Conservation (phyloP, 37 sponge, comb jelly and placozoan species). For the Chondrosia reniformis region DNA sequence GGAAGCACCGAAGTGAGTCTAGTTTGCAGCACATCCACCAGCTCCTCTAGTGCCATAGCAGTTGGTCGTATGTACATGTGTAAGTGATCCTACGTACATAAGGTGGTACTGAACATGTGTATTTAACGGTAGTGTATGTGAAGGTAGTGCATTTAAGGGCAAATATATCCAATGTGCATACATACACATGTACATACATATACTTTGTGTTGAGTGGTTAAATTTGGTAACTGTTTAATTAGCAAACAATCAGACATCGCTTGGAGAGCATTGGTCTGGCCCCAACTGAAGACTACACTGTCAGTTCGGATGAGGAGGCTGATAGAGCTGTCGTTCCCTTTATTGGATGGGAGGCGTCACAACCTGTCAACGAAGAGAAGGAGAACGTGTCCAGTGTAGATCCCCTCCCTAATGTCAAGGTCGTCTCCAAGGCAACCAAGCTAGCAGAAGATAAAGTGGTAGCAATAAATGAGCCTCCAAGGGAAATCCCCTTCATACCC, state of each 20-base stretch:
- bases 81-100: no score
- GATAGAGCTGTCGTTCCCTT: not conserved
- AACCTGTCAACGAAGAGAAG: not conserved
- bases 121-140: not conserved
- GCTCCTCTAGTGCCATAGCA: no score
- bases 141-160: not conserved
- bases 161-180: no score
- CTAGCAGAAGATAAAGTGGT: not conserved
- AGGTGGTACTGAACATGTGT: not conserved
- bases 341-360: not conserved
- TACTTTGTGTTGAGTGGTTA: no score
- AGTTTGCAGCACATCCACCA: no score
- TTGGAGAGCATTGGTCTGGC: no score
- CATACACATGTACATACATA: no score
- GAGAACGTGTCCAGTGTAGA: not conserved
- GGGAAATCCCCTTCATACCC: not conserved
- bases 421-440: not conserved
- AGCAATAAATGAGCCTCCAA: not conserved
- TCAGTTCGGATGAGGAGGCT: not conserved
- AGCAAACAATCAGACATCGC: no score
- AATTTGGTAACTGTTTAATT: no score
- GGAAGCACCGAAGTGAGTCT: not conserved
- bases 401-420: not conserved
- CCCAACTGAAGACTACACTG: not conserved
- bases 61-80: no score